Evolutionary conservation across 2,888 invertebrate species (phyloP).

Genomic region (Spodoptera exigua): DNA sequence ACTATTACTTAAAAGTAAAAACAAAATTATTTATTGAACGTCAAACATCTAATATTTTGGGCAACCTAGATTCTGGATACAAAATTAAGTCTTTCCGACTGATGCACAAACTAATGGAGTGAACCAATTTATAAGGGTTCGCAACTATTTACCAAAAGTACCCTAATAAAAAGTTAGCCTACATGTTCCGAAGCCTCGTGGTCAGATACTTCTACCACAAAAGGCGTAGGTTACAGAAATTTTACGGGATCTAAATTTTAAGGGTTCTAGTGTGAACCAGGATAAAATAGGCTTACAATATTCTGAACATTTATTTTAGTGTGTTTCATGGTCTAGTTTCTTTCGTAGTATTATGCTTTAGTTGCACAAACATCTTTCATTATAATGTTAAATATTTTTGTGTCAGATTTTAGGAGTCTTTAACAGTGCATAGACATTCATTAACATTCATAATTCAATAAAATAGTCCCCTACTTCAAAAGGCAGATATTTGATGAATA

Average conservation of each 20-base stretch:
- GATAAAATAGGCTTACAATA: neutral
- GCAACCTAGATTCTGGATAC: conserved; percentile 4
- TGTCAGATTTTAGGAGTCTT: too few species aligned
- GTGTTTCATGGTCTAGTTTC: too few species aligned
- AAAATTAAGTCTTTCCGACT: conserved; percentile 20
- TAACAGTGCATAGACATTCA: too few species aligned
- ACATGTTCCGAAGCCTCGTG: conserved; percentile 25
- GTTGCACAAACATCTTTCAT: too few species aligned
- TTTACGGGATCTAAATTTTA: neutral
- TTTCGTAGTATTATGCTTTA: too few species aligned
- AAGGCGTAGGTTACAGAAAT: conserved; percentile 23
- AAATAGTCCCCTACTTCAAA: too few species aligned
- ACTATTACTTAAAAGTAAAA: neutral
- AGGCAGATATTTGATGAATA: too few species aligned
- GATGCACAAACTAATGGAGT: conserved; percentile 34
- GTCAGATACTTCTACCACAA: conserved; percentile 10
- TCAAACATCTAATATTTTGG: conserved; percentile 20
- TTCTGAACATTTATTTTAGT: too few species aligned
- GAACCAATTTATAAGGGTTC: conserved; percentile 43
- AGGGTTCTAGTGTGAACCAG: neutral
- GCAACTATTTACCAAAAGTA: conserved; percentile 25
- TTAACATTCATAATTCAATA: too few species aligned
- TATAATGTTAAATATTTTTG: too few species aligned
- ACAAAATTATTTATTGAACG: neutral
- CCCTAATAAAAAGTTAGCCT: conserved; percentile 40